These are phyloP conservation scores for Chrysomallon squamiferum DNA, from an alignment of 1,140 invertebrate genomes.

Conservation along the genomic window DNA sequence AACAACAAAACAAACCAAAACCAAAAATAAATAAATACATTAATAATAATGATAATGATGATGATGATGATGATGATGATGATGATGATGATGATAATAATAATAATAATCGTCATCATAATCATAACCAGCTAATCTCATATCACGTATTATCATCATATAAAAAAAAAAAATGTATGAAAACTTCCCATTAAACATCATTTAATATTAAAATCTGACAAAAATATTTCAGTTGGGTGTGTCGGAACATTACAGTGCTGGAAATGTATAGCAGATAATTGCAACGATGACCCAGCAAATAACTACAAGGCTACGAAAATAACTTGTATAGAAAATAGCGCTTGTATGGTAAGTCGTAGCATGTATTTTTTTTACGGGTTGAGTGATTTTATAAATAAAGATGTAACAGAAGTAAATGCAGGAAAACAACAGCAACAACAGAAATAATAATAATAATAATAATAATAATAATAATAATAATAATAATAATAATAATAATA, in stretches of 20 bases:
- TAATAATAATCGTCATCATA: too few relatives aligned
- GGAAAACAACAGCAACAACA: neutral
- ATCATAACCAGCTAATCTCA: too few relatives aligned
- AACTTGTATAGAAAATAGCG: neutral
- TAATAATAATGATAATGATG: too few relatives aligned
- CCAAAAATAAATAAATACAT: too few relatives aligned
- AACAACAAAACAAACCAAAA: too few relatives aligned
- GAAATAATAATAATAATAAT: neutral
- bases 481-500: neutral
- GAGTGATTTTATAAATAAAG: neutral
- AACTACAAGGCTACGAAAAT: neutral
- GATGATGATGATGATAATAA: too few relatives aligned
- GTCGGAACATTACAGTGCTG: neutral
- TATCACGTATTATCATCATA: too few relatives aligned
- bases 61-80: neutral
- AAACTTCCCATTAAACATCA: too few relatives aligned
- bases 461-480: neutral
- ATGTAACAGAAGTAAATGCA: neutral
- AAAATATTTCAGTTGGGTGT: neutral
- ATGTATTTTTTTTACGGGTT: neutral
- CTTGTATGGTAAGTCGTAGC: neutral
- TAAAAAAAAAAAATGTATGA: too few relatives aligned
- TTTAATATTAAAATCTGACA: too few relatives aligned
- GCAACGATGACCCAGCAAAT: neutral
- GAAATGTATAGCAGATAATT: slow-evolving; percentile 8